These are phyloP conservation scores for Hypocryptadius cinnamomeus DNA, from an alignment of 2,113 vertebrate species.

Conservation along the genomic window DNA sequence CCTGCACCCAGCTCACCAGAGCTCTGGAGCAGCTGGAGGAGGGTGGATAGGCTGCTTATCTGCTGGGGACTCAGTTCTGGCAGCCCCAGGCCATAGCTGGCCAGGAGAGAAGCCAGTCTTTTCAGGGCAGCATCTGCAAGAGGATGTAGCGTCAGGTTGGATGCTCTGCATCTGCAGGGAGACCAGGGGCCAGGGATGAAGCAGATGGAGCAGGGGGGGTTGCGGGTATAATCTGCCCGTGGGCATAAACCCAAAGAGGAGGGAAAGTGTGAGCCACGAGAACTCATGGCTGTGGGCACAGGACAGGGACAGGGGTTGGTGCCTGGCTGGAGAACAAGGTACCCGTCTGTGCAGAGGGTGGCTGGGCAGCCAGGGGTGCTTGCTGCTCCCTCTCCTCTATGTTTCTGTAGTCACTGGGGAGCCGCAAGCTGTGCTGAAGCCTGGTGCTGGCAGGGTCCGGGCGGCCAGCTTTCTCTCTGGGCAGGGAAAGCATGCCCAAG, in stretches of 20 bases:
- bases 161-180: accelerated
- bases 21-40: slow-evolving; percentile 78
- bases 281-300: not conserved
- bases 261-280: not conserved
- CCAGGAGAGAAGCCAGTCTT: slow-evolving; percentile 76
- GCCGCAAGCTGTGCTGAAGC: slow-evolving; percentile 65
- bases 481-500: slow-evolving; percentile 76
- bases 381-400: not conserved
- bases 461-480: slow-evolving; percentile 71
- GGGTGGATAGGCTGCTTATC: slow-evolving; percentile 76
- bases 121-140: slow-evolving; percentile 66
- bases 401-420: slow-evolving; percentile 32
- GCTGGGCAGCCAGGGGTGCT: not conserved
- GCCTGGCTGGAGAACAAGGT: slow-evolving; percentile 16
- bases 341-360: not conserved
- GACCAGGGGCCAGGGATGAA: not conserved
- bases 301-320: not conserved
- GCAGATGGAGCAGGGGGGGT: not conserved
- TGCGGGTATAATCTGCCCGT: accelerated
- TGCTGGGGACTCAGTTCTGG: slow-evolving; percentile 84
- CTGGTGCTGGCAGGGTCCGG: slow-evolving; percentile 39
- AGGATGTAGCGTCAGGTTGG: not conserved
- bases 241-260: not conserved
- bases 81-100: slow-evolving; percentile 77
- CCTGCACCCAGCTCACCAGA: slow-evolving; percentile 33